Evolutionary conservation across 2,888 invertebrate genomes (phyloP).

Genomic region (Chouioia cunea): DNA sequence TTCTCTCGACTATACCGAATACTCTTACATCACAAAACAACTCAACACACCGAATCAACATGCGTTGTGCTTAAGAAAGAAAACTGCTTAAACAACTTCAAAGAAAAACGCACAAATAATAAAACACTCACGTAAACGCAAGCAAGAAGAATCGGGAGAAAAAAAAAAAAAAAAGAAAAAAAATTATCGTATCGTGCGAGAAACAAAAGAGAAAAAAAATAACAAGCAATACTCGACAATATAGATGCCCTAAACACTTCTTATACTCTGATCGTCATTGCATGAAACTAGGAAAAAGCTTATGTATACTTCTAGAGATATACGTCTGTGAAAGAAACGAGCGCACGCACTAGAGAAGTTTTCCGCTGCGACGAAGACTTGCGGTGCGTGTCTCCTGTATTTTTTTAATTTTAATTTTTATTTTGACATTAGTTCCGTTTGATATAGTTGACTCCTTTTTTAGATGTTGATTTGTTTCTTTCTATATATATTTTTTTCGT

Average conservation of each 20-base stretch:
- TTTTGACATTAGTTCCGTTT: background rate
- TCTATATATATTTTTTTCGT: constrained; percentile 27
- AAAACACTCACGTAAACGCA: constrained; percentile 28
- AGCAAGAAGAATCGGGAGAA: constrained; percentile 8
- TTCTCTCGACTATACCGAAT: constrained; percentile 3
- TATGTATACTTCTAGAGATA: constrained; percentile 37
- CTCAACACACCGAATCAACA: constrained; percentile 7
- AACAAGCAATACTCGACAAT: constrained; percentile 35
- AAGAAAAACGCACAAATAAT: constrained; percentile 2
- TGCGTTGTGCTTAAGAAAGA: constrained; percentile 16
- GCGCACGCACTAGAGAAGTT: constrained; percentile 42
- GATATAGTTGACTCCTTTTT: constrained; percentile 24
- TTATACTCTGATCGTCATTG: constrained; percentile 39
- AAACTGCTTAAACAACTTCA: constrained; percentile 1
- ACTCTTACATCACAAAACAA: constrained; percentile 1
- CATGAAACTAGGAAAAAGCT: constrained; percentile 47
- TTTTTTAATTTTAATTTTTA: constrained; percentile 34
- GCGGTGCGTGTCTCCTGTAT: constrained; percentile 41
- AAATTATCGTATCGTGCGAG: no score
- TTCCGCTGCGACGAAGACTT: constrained; percentile 42
- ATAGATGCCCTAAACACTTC: constrained; percentile 30
- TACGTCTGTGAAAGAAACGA: constrained; percentile 25
- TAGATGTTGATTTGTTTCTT: constrained; percentile 47
- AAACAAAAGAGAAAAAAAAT: constrained; percentile 15
- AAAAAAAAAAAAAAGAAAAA: constrained; percentile 27